A percentile compares a stretch with the other conserved stretches of the same genome.
These are phyloP conservation scores for Exocentrus adspersus DNA, from an alignment of 2,888 invertebrate genomes.

Conservation along the genomic window DNA sequence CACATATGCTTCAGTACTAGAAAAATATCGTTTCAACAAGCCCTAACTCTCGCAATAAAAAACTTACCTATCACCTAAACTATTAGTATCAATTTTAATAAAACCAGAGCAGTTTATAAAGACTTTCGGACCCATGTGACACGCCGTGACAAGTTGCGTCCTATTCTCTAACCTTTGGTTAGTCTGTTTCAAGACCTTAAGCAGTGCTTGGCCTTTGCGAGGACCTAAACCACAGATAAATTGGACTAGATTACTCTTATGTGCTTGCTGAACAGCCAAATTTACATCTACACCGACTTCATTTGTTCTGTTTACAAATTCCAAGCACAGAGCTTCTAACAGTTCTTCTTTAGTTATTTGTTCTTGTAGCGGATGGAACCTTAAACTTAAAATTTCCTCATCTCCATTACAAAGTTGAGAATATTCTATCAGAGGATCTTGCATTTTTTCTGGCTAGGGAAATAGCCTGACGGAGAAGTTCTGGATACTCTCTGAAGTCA, in stretches of 20 bases:
- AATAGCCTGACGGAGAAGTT: constrained; percentile 89
- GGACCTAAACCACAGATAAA: constrained; percentile 98
- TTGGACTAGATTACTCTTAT: constrained; percentile 90
- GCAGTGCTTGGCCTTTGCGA: constrained; percentile 88
- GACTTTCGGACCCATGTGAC: constrained; percentile 94
- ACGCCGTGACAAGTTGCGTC: constrained; percentile 93
- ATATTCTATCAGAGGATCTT: constrained; percentile 96
- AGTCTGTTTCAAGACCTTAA: constrained; percentile 88
- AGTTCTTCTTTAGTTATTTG: constrained; percentile 86
- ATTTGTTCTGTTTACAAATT: constrained; percentile 94
- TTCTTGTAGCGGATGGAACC: constrained; percentile 89
- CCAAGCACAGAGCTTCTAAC: constrained; percentile 84
- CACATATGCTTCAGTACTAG: constrained; percentile 90
- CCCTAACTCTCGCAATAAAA: background rate
- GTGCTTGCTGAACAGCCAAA: constrained; percentile 86
- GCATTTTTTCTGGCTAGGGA: constrained; percentile 90
- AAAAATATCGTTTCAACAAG: constrained; percentile 8
- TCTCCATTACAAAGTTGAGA: constrained; percentile 95
- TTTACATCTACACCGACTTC: constrained; percentile 99
- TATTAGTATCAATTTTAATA: constrained; percentile 97
- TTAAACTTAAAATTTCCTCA: constrained; percentile 94
- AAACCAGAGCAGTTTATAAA: constrained; percentile 99
- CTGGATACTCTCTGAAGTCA: constrained; percentile 94
- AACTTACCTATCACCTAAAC: constrained; percentile 79
- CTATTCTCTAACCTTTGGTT: constrained; percentile 93